phyloP scores from a whole-genome alignment of 2,888 invertebrate species.

The Spodoptera littoralis region DNA sequence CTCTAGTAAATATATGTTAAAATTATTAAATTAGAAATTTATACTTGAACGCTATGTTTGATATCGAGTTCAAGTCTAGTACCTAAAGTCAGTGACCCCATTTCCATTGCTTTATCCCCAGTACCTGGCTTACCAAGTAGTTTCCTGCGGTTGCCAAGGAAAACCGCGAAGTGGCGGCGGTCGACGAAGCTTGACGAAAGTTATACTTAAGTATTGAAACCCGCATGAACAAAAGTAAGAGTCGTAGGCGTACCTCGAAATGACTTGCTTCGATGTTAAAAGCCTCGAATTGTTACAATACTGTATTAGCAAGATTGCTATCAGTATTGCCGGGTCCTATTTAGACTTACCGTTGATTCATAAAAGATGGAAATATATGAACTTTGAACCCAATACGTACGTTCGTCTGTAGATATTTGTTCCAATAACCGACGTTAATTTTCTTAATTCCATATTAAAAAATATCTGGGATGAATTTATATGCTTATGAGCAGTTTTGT shows the following conservation, averaged over 20 bases:
- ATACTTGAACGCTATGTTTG: not conserved
- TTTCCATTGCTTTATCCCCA: conserved; percentile 43
- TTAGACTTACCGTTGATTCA: too few relatives aligned
- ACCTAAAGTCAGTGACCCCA: conserved; percentile 24
- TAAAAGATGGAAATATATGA: too few relatives aligned
- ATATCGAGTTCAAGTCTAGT: conserved; percentile 15
- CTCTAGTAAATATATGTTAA: conserved; percentile 19
- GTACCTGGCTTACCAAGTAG: conserved; percentile 47
- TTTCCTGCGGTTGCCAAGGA: conserved; percentile 49
- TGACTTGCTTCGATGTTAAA: conserved; percentile 34
- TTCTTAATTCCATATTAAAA: too few relatives aligned
- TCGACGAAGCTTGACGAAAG: conserved; percentile 35
- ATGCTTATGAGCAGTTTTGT: too few relatives aligned
- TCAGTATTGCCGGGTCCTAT: conserved; percentile 10
- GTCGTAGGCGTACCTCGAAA: conserved; percentile 28
- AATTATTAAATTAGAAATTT: conserved; percentile 10
- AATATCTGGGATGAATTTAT: too few relatives aligned
- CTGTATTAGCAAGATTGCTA: conserved; percentile 19
- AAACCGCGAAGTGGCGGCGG: conserved; percentile 37
- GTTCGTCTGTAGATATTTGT: too few relatives aligned
- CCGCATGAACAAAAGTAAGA: conserved; percentile 47
- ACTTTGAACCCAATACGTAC: too few relatives aligned
- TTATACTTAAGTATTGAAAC: conserved; percentile 51
- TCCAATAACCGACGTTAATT: too few relatives aligned
- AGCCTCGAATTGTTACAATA: conserved; percentile 21